Conservation (phyloP, 2,113 vertebrate species). For the Heterotis niloticus region DNA sequence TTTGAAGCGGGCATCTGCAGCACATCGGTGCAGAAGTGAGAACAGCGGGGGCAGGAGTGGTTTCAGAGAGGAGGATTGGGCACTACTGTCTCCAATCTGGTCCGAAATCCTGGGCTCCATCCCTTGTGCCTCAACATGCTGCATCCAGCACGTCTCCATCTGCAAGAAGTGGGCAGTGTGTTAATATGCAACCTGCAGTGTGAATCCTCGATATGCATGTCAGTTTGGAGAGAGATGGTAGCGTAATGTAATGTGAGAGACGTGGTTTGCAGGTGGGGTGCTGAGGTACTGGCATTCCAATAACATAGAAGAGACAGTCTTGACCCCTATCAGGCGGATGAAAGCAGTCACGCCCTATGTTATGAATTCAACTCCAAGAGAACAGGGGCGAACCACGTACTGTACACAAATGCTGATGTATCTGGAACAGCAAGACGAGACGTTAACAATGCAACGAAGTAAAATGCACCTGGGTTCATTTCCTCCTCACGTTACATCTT, state of each 20-base stretch:
- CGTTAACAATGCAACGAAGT: neutral
- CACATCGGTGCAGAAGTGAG: neutral
- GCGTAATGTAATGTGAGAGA: too few species aligned
- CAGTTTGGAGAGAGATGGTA: neutral
- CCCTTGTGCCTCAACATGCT: neutral
- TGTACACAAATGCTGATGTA: neutral
- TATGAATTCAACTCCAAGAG: neutral
- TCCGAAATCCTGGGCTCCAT: too few species aligned
- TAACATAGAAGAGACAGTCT: neutral
- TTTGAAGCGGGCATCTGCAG: slow-evolving; percentile 42
- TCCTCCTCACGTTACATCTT: neutral
- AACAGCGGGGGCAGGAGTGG: neutral
- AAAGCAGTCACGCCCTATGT: neutral
- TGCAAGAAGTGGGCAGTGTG: neutral
- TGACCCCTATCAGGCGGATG: neutral
- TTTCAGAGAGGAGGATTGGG: too few species aligned
- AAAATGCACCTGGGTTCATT: neutral
- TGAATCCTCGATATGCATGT: neutral
- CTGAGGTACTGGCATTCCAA: neutral
- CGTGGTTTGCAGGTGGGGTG: neutral
- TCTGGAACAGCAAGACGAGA: neutral
- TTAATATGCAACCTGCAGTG: neutral
- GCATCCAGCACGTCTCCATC: neutral
- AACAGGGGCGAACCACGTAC: neutral
- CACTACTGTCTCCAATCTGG: too few species aligned